Evolutionary conservation across 2,888 invertebrate genomes (phyloP), one percentile per base, ranked within the genome.

Genomic region (Crioceris asparagi): DNA sequence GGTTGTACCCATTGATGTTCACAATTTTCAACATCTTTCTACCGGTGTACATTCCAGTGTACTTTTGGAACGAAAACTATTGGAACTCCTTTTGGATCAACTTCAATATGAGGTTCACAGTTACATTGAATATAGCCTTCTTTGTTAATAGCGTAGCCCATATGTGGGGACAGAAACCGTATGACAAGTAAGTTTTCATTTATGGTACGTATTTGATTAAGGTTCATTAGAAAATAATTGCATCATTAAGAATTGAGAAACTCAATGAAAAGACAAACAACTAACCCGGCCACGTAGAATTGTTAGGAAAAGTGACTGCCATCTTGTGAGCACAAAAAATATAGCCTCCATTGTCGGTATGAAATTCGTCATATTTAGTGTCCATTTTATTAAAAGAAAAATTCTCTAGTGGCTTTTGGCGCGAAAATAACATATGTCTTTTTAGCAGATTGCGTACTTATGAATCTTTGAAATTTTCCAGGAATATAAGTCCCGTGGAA

Each of bases 101-200:
- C 54, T 87, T 85, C 57, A 78, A 87, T 44, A 72, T 38, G 31
- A 74, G 94, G 32, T 94, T 92, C 66, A 80, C 80, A 36, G 69
- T 80, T 45, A 85, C 84, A 0, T 72, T 96, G 6, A 90, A 96
- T 65, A 83, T 87, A 48, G 94, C 94, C 1, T 96, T 85, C 73
- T 77, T 83, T 53, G 92, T 94, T n/a, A 94, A 94, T 63, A 91
- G 90, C 59, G 83, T 86, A 8, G 93, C 94, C 0, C 94, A 94
- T 60, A 76, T 88, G 71, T 92, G 83, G 76, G 93, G 93, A n/a
- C 78, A 79, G 51, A 80, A 79, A 56, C 93, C 94, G 0, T 94
- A 92, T 57, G 93, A 94, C 65, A 80, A 73, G 82, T 83, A 57
- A 64, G 69, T 62, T 16, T 32, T 27, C 7, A 6, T 23, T 32